Evolutionary conservation across 1,140 invertebrate genomes (phyloP).

Genomic region (Schmidtea mediterranea): DNA sequence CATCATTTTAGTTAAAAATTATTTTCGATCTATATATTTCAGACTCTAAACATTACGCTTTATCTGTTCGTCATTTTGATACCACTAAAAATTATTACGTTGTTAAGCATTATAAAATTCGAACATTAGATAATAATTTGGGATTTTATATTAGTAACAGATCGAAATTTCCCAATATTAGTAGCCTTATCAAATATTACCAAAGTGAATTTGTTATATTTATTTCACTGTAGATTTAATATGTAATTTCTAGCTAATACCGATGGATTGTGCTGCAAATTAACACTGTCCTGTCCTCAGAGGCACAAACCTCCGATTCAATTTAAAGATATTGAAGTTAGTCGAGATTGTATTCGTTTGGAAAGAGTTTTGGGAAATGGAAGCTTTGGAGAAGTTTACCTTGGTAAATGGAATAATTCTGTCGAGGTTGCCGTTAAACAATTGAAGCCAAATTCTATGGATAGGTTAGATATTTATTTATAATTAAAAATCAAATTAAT

Average conservation of each 20-base stretch:
- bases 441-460: too few species aligned
- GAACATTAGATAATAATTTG: slow-evolving; percentile 55
- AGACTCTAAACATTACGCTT: slow-evolving; percentile 7
- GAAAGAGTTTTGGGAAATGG: slow-evolving; percentile 62
- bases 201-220: slow-evolving; percentile 43
- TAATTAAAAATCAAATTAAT: too few species aligned
- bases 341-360: slow-evolving; percentile 31
- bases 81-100: slow-evolving; percentile 63
- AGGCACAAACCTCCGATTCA: slow-evolving; percentile 10
- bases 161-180: slow-evolving; percentile 64
- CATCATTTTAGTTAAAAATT: too few species aligned
- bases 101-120: slow-evolving; percentile 82
- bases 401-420: slow-evolving; percentile 54
- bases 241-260: slow-evolving; percentile 22
- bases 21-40: background rate
- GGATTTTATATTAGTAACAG: slow-evolving; percentile 69
- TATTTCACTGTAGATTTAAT: too few species aligned
- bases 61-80: slow-evolving; percentile 85
- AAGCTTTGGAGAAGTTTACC: slow-evolving; percentile 65
- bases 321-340: slow-evolving; percentile 12
- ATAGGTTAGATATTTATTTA: too few species aligned
- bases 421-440: slow-evolving; percentile 75
- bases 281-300: slow-evolving; percentile 61
- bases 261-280: slow-evolving; percentile 62
- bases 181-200: slow-evolving; percentile 68